phyloP scores from a whole-genome alignment of 2,113 vertebrate genomes.

The Podarcis cretensis region DNA sequence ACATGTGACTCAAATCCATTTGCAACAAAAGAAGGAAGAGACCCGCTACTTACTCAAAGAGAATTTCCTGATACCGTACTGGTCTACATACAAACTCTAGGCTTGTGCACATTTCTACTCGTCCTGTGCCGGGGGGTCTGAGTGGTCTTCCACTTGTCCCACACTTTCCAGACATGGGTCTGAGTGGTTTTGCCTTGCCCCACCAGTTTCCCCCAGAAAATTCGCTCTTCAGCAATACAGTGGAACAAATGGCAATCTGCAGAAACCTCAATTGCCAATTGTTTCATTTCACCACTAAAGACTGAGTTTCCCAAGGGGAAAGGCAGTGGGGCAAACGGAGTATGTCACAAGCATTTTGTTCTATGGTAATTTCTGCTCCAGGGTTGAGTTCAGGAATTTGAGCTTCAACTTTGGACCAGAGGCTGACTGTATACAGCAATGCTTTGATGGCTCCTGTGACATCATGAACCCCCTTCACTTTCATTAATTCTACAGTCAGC shows the following conservation, averaged over 20 bases:
- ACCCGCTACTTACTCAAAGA: neutral
- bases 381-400: neutral
- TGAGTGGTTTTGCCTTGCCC: no score
- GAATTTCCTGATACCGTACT: neutral
- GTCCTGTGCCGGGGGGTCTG: no score
- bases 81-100: neutral
- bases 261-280: no score
- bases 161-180: no score
- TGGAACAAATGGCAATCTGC: neutral
- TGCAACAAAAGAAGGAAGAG: neutral
- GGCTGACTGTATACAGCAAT: neutral
- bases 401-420: no score
- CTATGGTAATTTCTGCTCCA: neutral
- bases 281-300: no score
- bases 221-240: neutral
- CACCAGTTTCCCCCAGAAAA: no score
- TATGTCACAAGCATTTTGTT: neutral
- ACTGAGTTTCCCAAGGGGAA: no score
- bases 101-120: no score
- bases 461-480: neutral
- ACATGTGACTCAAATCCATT: neutral
- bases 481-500: neutral
- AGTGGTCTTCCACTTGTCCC: no score
- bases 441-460: neutral
- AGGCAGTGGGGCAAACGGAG: neutral